Conservation (phyloP, 2,113 vertebrate genomes). For the Myrmecobius fasciatus region DNA sequence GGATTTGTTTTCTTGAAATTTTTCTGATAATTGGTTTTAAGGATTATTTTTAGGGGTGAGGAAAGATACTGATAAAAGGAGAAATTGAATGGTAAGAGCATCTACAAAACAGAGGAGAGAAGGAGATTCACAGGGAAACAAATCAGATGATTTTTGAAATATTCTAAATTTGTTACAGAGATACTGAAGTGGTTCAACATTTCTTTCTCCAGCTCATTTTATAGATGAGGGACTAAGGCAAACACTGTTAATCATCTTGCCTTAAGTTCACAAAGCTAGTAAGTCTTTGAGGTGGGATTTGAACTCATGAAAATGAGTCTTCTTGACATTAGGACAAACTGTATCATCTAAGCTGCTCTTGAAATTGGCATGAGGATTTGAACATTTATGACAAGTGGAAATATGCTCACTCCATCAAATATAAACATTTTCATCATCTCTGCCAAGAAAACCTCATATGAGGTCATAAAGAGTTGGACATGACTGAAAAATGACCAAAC, state of each 20-base stretch:
- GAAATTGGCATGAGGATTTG: too few relatives aligned
- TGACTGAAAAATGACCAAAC: not conserved
- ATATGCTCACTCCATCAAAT: not conserved
- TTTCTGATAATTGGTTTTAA: not conserved
- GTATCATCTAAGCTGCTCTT: too few relatives aligned
- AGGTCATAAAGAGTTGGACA: not conserved
- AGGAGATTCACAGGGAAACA: not conserved
- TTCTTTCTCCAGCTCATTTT: too few relatives aligned
- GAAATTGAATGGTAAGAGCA: conserved; percentile 52
- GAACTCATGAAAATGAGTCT: too few relatives aligned
- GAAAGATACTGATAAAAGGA: conserved; percentile 13
- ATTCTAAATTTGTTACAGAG: not conserved
- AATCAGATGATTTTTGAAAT: not conserved
- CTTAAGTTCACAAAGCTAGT: too few relatives aligned
- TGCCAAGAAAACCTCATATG: not conserved
- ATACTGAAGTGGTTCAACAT: too few relatives aligned
- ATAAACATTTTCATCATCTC: not conserved
- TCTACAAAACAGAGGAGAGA: not conserved
- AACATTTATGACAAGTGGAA: too few relatives aligned
- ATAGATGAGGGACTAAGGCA: too few relatives aligned
- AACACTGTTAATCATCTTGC: too few relatives aligned
- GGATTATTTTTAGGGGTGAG: not conserved
- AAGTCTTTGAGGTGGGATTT: too few relatives aligned
- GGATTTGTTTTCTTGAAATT: not conserved
- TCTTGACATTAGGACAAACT: too few relatives aligned